A percentile compares a stretch with the other conserved stretches of the same genome.
These are phyloP conservation scores for Trialeurodes vaporariorum DNA, from an alignment of 1,140 invertebrate genomes.

Conservation along the genomic window DNA sequence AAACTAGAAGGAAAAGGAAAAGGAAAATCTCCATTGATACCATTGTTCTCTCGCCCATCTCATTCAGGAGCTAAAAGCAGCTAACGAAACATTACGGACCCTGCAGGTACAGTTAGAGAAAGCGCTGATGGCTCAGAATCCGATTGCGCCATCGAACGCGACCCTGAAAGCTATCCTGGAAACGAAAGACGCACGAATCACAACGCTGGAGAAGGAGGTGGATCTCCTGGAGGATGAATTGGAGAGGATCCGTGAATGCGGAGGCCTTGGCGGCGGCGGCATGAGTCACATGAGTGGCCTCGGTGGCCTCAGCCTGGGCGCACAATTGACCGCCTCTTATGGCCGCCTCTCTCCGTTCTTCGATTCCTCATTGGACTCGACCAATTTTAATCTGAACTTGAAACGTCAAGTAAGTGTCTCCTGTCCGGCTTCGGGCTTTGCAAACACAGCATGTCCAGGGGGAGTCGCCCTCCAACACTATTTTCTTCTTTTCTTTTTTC, in stretches of 20 bases:
- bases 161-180: conserved; percentile 64
- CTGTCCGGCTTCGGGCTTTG: neutral
- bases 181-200: conserved; percentile 73
- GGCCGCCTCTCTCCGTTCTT: conserved; percentile 41
- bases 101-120: conserved; percentile 64
- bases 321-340: conserved; percentile 23
- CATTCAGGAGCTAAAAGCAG: conserved; percentile 62
- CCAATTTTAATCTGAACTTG: conserved; percentile 32
- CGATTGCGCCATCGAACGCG: conserved; percentile 45
- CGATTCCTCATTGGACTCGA: conserved; percentile 41
- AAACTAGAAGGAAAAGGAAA: neutral
- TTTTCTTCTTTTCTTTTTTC: too few relatives aligned
- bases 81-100: conserved; percentile 64
- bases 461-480: too few relatives aligned
- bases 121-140: conserved; percentile 47
- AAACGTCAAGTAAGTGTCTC: conserved; percentile 62
- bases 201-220: conserved; percentile 71
- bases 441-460: too few relatives aligned
- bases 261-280: conserved; percentile 28
- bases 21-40: conserved; percentile 6
- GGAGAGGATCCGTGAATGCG: conserved; percentile 44
- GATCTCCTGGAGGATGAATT: conserved; percentile 56
- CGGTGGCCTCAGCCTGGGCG: too few relatives aligned
- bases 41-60: conserved; percentile 5
- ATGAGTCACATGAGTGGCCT: too few relatives aligned